Conservation (phyloP, 2,888 invertebrate species). For the Caenorhabditis plicata region DNA sequence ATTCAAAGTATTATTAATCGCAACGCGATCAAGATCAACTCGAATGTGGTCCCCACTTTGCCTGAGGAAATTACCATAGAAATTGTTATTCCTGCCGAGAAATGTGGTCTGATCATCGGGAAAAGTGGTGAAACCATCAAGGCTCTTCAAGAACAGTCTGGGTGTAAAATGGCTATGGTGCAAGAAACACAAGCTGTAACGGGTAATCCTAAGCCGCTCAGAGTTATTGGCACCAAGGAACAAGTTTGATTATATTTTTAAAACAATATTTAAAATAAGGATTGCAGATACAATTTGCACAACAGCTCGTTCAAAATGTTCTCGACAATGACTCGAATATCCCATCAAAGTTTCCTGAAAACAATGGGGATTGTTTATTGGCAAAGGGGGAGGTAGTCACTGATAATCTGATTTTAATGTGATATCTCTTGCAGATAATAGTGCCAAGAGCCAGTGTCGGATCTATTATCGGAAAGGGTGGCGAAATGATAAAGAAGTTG, state of each 20-base stretch:
- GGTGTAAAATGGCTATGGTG: constrained; percentile 97
- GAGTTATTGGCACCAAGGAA: constrained; percentile 89
- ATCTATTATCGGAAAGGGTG: constrained; percentile 93
- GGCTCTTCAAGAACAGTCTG: constrained; percentile 85
- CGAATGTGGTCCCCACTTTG: constrained; percentile 11
- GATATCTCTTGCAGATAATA: constrained; percentile 70
- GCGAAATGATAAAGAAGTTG: constrained; percentile 96
- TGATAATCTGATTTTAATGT: not conserved
- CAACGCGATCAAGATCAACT: too few species aligned
- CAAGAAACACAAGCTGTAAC: constrained; percentile 87
- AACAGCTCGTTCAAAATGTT: not conserved
- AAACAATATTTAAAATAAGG: constrained; percentile 5
- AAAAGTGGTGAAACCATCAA: constrained; percentile 97
- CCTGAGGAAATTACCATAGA: constrained; percentile 72
- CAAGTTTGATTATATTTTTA: constrained; percentile 68
- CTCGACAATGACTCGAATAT: too few species aligned
- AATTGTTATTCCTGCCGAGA: constrained; percentile 92
- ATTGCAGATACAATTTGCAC: not conserved
- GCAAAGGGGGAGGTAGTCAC: constrained; percentile 21
- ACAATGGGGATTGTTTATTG: constrained; percentile 5
- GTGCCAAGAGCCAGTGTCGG: constrained; percentile 92
- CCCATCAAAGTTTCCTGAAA: not conserved
- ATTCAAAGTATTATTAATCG: constrained; percentile 73
- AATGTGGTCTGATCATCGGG: constrained; percentile 95
- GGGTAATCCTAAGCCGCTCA: constrained; percentile 81